Evolutionary conservation across 2,797 vertebrate genomes (phyloP).

Genomic region (Esox lucius): DNA sequence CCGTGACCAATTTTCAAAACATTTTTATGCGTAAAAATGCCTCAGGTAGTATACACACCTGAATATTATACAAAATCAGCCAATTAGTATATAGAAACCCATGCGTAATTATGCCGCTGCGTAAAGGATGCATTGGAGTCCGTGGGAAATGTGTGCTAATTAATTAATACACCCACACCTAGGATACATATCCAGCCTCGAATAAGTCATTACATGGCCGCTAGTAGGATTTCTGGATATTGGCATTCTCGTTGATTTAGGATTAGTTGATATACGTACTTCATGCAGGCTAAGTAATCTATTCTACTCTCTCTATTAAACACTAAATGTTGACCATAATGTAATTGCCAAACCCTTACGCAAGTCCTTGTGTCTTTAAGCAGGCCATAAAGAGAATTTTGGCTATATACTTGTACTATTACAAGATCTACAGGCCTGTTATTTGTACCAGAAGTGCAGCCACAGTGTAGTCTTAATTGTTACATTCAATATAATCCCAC

Average conservation of each 20-base stretch:
- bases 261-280: background rate
- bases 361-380: background rate
- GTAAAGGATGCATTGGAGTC: background rate
- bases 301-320: background rate
- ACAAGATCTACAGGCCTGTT: conserved; percentile 1
- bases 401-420: background rate
- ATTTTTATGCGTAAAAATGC: background rate
- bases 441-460: background rate
- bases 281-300: background rate
- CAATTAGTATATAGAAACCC: background rate
- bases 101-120: background rate
- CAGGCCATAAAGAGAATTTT: background rate
- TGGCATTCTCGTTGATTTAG: background rate
- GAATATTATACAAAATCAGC: background rate
- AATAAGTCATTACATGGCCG: background rate
- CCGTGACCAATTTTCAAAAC: background rate
- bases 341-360: background rate
- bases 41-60: background rate
- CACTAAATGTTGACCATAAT: background rate
- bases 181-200: background rate
- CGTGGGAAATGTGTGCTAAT: background rate
- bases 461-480: background rate
- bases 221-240: background rate
- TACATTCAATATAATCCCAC: background rate
- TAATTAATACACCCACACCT: background rate